Evolutionary conservation across 1,140 invertebrate genomes (phyloP).

Genomic region (Microplitis mediator): DNA sequence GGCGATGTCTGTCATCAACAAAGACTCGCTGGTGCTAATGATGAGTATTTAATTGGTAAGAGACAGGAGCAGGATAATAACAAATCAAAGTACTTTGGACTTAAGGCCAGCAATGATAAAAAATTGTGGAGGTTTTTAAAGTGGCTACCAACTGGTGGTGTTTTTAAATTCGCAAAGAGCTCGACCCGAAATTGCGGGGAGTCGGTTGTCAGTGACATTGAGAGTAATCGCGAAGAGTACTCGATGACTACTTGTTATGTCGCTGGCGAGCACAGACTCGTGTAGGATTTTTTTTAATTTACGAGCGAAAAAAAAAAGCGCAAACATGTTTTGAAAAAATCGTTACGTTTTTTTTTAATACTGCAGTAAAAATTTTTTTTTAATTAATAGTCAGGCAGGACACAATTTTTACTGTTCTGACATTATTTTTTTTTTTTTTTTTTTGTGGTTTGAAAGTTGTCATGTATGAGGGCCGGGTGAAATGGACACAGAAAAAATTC

Average conservation of each 20-base stretch:
- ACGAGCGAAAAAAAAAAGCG: not conserved
- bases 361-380: too few relatives aligned
- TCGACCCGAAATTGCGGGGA: constrained; percentile 25
- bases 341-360: too few relatives aligned
- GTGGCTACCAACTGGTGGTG: constrained; percentile 49
- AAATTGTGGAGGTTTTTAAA: constrained; percentile 54
- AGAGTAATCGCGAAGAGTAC: constrained; percentile 43
- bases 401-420: too few relatives aligned
- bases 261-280: constrained; percentile 43
- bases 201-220: constrained; percentile 29
- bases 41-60: not conserved
- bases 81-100: not conserved
- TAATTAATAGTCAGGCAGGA: too few relatives aligned
- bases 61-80: not conserved
- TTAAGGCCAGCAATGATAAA: constrained; percentile 26
- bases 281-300: constrained; percentile 33
- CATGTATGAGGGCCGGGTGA: too few relatives aligned
- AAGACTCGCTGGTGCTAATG: not conserved
- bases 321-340: not conserved
- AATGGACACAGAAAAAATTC: too few relatives aligned
- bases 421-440: too few relatives aligned
- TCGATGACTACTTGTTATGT: constrained; percentile 50
- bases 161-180: constrained; percentile 34
- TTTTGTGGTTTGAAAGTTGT: too few relatives aligned
- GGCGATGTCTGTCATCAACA: too few relatives aligned